Conservation (phyloP, 2,888 invertebrate species). For the Lasius fuliginosus region DNA sequence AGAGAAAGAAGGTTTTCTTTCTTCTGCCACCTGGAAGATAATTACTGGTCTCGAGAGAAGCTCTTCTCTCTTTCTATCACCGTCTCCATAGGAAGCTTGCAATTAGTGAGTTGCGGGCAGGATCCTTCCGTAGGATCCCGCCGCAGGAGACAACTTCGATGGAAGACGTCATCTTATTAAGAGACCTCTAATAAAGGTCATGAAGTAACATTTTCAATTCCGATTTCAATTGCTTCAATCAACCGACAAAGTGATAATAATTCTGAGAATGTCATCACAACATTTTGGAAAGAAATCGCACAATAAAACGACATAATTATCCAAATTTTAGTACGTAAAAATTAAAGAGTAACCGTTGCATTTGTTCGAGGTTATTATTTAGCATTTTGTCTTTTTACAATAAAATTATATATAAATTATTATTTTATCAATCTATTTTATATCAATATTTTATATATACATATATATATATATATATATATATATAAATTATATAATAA, state of each 20-base stretch:
- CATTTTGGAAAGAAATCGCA: not conserved
- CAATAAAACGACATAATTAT: not conserved
- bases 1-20: slow-evolving; percentile 57
- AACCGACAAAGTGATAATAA: slow-evolving; percentile 21
- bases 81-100: slow-evolving; percentile 60
- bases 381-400: not conserved
- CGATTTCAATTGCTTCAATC: not conserved
- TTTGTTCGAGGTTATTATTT: not conserved
- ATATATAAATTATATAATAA: no score
- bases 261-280: not conserved
- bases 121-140: slow-evolving; percentile 43
- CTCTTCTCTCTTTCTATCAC: slow-evolving; percentile 11
- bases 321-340: slow-evolving; percentile 4
- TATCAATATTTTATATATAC: no score
- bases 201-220: slow-evolving; percentile 28
- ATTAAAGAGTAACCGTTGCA: not conserved
- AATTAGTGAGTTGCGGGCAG: slow-evolving; percentile 65
- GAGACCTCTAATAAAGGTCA: slow-evolving; percentile 39
- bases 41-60: slow-evolving; percentile 58
- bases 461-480: no score
- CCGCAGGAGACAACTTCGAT: slow-evolving; percentile 29
- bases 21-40: slow-evolving; percentile 58
- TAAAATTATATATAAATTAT: not conserved
- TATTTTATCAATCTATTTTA: no score
- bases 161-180: slow-evolving; percentile 47